Evolutionary conservation across 1,140 invertebrate genomes (phyloP), one percentile per base, ranked within the genome.

Genomic region (Drosophila setifemur): DNA sequence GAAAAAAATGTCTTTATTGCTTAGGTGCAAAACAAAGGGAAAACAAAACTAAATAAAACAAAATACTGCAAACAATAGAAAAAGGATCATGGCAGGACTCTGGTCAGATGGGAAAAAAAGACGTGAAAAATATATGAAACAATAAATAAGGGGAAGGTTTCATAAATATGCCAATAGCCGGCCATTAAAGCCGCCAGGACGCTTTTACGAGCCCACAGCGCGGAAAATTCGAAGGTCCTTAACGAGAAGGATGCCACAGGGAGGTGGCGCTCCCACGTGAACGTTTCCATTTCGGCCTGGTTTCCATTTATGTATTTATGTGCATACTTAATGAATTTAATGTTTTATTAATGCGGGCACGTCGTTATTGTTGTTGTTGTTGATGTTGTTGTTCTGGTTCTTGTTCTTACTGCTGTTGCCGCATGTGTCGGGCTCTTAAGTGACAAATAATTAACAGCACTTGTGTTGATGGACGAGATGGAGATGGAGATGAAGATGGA

Each of bases 401-500:
- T 14, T 58, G 26, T 45, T 55, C 23, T 23, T 66, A 50, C 33
- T 45, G 50, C 35, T 66, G 40, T 37, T 52, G 61, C 45, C 60
- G 74, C 74, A 79, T 86, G 74, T 78, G 74, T 85, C 70, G 55
- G 49, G 57, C 71, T 72, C 75, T 86, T 79, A 75, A 79, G 75
- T 75, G 76, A 81, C 79, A 85, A 86, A 85, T 85, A 85, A 85
- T 85, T 86, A 85, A 85, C 81, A 85, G 40, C 79, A 86, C 81
- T 79, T 86, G 81, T 79, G 74, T 61, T 54, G 55, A 64, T 26
- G 43, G 45, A 69, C 43, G 44, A 11, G 4, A 14, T 23, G 42
- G 25, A 14, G 18, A 18, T 12, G 2, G 28, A 9, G 37, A 25
- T 28, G 14, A 2, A 33, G 12, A 26, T 42, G 43, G 12, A 33